phyloP scores from a whole-genome alignment of 2,797 vertebrate species.

The Gephyroberyx darwinii region DNA sequence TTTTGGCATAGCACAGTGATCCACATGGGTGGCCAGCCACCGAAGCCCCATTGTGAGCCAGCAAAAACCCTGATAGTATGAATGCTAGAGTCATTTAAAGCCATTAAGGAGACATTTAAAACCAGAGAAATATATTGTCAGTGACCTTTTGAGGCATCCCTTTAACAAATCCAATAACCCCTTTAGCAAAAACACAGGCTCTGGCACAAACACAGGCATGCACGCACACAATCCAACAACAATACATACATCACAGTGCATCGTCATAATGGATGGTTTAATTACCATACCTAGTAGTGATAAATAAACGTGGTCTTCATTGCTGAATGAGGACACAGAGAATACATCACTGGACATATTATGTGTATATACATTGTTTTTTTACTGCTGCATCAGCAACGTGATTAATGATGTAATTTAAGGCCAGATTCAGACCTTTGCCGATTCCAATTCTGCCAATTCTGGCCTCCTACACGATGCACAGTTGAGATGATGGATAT shows the following conservation, averaged over 20 bases:
- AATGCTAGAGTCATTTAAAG: neutral
- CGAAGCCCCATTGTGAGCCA: no score
- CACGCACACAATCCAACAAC: slow-evolving; percentile 20
- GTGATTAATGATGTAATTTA: slow-evolving; percentile 49
- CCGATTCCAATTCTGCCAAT: no score
- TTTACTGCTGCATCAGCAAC: slow-evolving; percentile 26
- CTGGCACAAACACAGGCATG: neutral
- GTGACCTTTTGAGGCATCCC: slow-evolving; percentile 15
- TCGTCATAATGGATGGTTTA: slow-evolving; percentile 47
- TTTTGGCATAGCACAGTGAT: no score
- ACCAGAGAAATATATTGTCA: neutral
- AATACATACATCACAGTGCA: slow-evolving; percentile 31
- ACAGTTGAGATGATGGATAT: no score
- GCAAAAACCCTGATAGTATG: neutral
- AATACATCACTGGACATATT: slow-evolving; percentile 48
- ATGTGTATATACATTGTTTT: slow-evolving; percentile 36
- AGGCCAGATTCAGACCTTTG: slow-evolving; percentile 28
- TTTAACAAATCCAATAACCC: slow-evolving; percentile 32
- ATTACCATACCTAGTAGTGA: slow-evolving; percentile 46
- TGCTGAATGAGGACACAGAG: slow-evolving; percentile 45
- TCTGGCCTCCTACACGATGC: no score
- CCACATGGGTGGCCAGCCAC: no score
- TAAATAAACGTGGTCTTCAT: slow-evolving; percentile 44
- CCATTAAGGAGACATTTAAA: slow-evolving; percentile 4
- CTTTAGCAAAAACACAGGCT: slow-evolving; percentile 4